Evolutionary conservation across 2,888 invertebrate species (phyloP).

Genomic region (Caenorhabditis zanzibari): DNA sequence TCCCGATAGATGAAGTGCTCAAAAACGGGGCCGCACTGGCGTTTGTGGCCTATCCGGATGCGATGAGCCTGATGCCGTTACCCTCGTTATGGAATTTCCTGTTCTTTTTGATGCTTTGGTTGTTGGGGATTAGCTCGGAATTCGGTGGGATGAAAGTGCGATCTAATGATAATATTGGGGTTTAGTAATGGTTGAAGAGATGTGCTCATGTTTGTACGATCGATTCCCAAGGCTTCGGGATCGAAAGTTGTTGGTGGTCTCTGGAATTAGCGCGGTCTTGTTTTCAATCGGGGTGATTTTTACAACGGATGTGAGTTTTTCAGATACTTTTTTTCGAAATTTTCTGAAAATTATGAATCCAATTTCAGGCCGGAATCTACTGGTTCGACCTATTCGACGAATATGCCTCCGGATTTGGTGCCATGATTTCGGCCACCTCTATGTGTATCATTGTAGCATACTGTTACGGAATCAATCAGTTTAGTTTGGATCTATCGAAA

Average conservation of each 20-base stretch:
- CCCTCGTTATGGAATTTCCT: constrained; percentile 84
- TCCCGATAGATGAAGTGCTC: constrained; percentile 65
- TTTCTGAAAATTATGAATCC: background rate
- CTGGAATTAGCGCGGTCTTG: background rate
- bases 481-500: constrained; percentile 15
- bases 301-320: constrained; percentile 25
- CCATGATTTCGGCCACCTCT: constrained; percentile 26
- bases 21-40: constrained; percentile 83
- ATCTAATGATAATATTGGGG: background rate
- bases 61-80: constrained; percentile 82
- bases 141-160: constrained; percentile 20
- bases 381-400: constrained; percentile 59
- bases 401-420: constrained; percentile 48
- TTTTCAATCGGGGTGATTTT: constrained; percentile 31
- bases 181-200: constrained; percentile 45
- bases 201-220: constrained; percentile 47
- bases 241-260: constrained; percentile 24
- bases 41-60: constrained; percentile 84
- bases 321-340: no score
- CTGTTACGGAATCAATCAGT: constrained; percentile 31
- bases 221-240: constrained; percentile 22
- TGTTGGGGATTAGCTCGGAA: constrained; percentile 81
- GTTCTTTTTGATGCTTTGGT: constrained; percentile 84
- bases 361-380: constrained; percentile 52
- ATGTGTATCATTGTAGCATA: constrained; percentile 30